Conservation (phyloP, 2,113 vertebrate species). For the Epinephelus lanceolatus region DNA sequence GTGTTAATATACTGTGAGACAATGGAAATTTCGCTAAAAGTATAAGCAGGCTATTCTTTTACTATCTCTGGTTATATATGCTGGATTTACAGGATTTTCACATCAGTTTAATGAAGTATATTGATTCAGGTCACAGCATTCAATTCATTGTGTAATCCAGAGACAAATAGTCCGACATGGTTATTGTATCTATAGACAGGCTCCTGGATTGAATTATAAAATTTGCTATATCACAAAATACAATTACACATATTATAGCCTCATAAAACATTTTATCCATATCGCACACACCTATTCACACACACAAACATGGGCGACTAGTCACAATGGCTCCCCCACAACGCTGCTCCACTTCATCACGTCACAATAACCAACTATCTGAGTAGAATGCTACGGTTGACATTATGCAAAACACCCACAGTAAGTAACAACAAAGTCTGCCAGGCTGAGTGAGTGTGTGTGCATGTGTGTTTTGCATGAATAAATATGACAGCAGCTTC, state of each 20-base stretch:
- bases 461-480: constrained; percentile 28
- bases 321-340: not conserved
- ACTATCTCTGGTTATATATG: not conserved
- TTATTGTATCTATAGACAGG: not conserved
- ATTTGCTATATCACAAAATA: not conserved
- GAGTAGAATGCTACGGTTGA: constrained; percentile 49
- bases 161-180: not conserved
- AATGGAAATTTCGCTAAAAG: not conserved
- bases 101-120: not conserved
- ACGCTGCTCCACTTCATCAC: constrained; percentile 6
- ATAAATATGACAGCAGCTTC: constrained; percentile 17
- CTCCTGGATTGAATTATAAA: not conserved
- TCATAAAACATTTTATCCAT: not conserved
- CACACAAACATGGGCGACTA: not conserved
- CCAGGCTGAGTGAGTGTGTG: constrained; percentile 1
- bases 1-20: not conserved
- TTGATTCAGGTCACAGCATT: not conserved
- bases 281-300: not conserved
- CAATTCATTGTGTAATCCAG: not conserved
- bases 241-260: not conserved
- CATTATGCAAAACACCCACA: constrained; percentile 54
- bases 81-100: not conserved
- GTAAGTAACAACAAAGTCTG: constrained; percentile 23
- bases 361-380: constrained; percentile 41
- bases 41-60: not conserved